Conservation (phyloP, 2,797 vertebrate genomes). For the Momotus momota region DNA sequence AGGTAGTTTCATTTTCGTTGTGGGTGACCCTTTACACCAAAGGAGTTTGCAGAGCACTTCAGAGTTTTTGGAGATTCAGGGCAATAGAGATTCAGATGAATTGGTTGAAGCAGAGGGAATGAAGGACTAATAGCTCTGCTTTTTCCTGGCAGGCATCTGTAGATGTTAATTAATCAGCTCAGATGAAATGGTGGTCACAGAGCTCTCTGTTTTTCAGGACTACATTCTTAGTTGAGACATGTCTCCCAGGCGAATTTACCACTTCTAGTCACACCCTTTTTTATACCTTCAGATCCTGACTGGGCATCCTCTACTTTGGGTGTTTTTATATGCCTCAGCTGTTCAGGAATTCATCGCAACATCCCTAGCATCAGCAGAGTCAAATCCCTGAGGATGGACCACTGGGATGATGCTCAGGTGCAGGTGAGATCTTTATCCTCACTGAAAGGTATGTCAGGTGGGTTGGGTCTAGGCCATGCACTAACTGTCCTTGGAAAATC, state of each 20-base stretch:
- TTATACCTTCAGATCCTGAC: slow-evolving; percentile 67
- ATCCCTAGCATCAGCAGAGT: slow-evolving; percentile 76
- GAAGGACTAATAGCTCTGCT: background rate
- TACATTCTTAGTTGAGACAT: background rate
- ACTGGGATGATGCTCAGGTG: slow-evolving; percentile 74
- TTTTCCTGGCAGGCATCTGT: background rate
- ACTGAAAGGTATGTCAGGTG: background rate
- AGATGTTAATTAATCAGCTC: background rate
- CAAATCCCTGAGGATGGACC: slow-evolving; percentile 75
- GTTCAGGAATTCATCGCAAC: slow-evolving; percentile 76
- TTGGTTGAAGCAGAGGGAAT: background rate
- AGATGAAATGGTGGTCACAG: background rate
- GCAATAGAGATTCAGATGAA: background rate
- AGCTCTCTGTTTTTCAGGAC: background rate
- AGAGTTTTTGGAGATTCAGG: background rate
- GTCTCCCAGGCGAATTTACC: background rate
- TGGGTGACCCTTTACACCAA: background rate
- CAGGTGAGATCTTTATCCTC: slow-evolving; percentile 67
- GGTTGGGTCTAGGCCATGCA: background rate
- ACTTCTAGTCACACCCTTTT: background rate
- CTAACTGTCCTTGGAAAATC: background rate
- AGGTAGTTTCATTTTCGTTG: background rate
- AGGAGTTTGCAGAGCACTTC: background rate
- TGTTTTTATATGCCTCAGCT: slow-evolving; percentile 76
- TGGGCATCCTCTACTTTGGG: slow-evolving; percentile 79